These are phyloP conservation scores for Tridacna gigas DNA, from an alignment of 2,888 invertebrate genomes.

Conservation along the genomic window DNA sequence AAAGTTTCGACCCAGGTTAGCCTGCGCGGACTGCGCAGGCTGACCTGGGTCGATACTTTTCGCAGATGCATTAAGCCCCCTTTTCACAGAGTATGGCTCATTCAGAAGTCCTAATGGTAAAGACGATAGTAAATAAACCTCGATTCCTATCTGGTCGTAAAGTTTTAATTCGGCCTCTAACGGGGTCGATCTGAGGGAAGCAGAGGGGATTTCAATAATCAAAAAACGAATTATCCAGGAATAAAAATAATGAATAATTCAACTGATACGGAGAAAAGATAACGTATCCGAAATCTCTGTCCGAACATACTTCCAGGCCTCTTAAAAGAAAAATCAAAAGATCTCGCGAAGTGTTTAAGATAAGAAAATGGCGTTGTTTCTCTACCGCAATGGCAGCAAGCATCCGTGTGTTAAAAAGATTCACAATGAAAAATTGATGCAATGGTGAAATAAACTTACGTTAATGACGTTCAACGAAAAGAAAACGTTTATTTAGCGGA, in stretches of 20 bases:
- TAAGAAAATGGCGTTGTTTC: conserved; percentile 24
- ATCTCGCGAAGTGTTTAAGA: conserved; percentile 39
- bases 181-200: conserved; percentile 47
- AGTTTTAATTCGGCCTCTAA: conserved; percentile 54
- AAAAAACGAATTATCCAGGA: conserved; percentile 44
- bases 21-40: too few relatives aligned
- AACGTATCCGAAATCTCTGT: conserved; percentile 47
- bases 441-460: conserved; percentile 1
- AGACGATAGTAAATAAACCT: neutral
- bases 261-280: conserved; percentile 55
- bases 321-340: conserved; percentile 34
- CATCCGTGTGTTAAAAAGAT: neutral
- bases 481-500: conserved; percentile 1
- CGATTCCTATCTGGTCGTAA: conserved; percentile 21
- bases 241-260: conserved; percentile 59
- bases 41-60: too few relatives aligned
- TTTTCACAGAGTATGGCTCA: too few relatives aligned
- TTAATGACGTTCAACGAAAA: neutral
- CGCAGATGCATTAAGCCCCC: too few relatives aligned
- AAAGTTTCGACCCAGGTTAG: too few relatives aligned
- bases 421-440: conserved; percentile 19
- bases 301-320: conserved; percentile 10
- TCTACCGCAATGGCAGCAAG: neutral
- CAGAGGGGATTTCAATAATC: conserved; percentile 36
- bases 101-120: too few relatives aligned